phyloP scores from a whole-genome alignment of 2,113 vertebrate species.

The Anhinga rufa region DNA sequence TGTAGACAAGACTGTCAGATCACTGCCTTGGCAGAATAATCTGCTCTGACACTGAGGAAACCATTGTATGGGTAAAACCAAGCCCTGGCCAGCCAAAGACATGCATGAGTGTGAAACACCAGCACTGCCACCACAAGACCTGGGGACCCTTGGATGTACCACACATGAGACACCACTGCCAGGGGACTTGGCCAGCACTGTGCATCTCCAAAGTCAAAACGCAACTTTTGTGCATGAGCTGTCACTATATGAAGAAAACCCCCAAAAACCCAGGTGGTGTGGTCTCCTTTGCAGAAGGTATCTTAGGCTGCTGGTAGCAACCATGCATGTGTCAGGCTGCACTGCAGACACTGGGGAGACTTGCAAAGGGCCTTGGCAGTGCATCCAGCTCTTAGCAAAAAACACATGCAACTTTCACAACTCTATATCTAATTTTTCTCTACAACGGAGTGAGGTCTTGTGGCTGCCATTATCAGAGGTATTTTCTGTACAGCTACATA shows the following conservation, averaged over 20 bases:
- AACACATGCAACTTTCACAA: neutral
- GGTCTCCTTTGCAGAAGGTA: too few species aligned
- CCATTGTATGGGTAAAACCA: neutral
- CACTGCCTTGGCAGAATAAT: neutral
- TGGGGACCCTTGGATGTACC: neutral
- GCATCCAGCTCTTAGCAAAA: neutral
- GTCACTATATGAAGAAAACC: neutral
- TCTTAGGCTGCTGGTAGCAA: neutral
- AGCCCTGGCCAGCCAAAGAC: neutral
- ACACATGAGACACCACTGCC: neutral
- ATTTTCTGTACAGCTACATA: neutral
- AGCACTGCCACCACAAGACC: neutral
- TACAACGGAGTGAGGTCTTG: neutral
- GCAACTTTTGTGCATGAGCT: neutral
- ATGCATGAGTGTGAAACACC: neutral
- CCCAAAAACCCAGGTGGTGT: fast-evolving
- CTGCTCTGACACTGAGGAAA: neutral
- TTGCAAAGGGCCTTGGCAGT: neutral
- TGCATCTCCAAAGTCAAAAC: neutral
- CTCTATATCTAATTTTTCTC: neutral
- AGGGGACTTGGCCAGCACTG: neutral
- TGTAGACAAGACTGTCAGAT: neutral
- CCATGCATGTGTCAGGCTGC: neutral
- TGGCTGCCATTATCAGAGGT: neutral
- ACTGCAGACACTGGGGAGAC: neutral